Base-by-base conservation (phyloP, 2,113 vertebrate species). In the Hippocampus zosterae region DNA sequence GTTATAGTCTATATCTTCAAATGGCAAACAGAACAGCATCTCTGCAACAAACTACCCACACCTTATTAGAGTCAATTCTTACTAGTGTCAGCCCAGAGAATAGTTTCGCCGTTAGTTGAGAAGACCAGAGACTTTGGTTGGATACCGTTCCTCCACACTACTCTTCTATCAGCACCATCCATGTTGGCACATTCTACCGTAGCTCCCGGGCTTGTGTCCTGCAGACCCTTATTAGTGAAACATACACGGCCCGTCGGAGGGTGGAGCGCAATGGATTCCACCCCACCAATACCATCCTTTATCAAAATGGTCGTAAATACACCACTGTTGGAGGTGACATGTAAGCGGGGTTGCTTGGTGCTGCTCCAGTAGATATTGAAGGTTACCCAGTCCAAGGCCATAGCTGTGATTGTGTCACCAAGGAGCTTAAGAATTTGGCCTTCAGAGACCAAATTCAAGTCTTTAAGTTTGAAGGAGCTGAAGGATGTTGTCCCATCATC, bases 51-150 rank as follows among this genome's bases (percentile, higher is more conserved):
- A 7, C 4, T 1, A 19, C 2, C 12, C 8, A 5, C 3, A 53
- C 18, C 5, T 13, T 23, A 1, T 3, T 13, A 53, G 16, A 33
- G 1, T 5, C 19, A 7, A 23, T 3, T 16, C 81, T 91, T 85
- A 97, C 96, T 86, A 0, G 60, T 78, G 48, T 98, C 94, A 64
- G 93, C 94, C 96, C 96, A 98, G 82, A 93, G 95, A 23, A 98
- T 82, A 7, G 70, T 84, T n/a, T 88, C 87, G 12, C 94, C 93
- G 0, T 89, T 79, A 59, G 68, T 80, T 0, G 89, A 90, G 25
- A 97, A 93, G 13, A 89, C 5, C 5, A 98, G 72, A 16, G 94
- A 94, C 1, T 80, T 63, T 0, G 95, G 94, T 52, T 80, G 67
- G 15, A 80, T 78, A 4, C 90, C 88, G 62, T 85, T 92, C 59